Percentiles rank a stretch among this genome's conserved stretches.
Evolutionary conservation across 1,140 invertebrate species (phyloP).

Genomic region (Heliconius hewitsoni): DNA sequence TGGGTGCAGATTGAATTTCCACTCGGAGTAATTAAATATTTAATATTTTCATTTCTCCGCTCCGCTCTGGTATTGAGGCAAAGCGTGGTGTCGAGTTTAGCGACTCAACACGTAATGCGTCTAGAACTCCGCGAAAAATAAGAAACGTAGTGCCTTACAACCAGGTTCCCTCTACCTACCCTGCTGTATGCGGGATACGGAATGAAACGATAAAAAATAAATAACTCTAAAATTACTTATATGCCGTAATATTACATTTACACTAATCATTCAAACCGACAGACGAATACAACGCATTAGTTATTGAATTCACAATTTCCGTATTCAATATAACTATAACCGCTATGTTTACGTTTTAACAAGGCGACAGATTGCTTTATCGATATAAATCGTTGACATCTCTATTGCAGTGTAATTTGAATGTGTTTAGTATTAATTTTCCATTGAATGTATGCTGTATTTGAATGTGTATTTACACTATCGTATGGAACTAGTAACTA

Average conservation of each 20-base stretch:
- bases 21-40: too few relatives aligned
- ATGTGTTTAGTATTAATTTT: constrained; percentile 37
- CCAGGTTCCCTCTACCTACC: too few relatives aligned
- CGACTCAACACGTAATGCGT: too few relatives aligned
- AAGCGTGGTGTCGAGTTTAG: too few relatives aligned
- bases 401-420: constrained; percentile 40
- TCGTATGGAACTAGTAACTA: not conserved
- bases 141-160: too few relatives aligned
- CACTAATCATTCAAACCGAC: constrained; percentile 19
- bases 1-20: too few relatives aligned
- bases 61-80: too few relatives aligned
- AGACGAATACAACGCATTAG: constrained; percentile 33
- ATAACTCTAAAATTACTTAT: constrained; percentile 15
- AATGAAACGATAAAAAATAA: not conserved
- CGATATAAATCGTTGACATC: constrained; percentile 41
- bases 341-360: constrained; percentile 37
- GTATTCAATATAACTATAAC: constrained; percentile 38
- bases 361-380: constrained; percentile 41
- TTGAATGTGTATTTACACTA: constrained; percentile 8
- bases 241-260: constrained; percentile 21
- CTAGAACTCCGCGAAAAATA: too few relatives aligned
- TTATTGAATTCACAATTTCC: constrained; percentile 37
- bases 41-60: too few relatives aligned
- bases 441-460: constrained; percentile 21
- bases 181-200: too few relatives aligned